Percentiles rank a stretch among this genome's conserved stretches.
These are phyloP conservation scores for Diplodus sargus DNA, from an alignment of 2,797 vertebrate species.

Conservation along the genomic window DNA sequence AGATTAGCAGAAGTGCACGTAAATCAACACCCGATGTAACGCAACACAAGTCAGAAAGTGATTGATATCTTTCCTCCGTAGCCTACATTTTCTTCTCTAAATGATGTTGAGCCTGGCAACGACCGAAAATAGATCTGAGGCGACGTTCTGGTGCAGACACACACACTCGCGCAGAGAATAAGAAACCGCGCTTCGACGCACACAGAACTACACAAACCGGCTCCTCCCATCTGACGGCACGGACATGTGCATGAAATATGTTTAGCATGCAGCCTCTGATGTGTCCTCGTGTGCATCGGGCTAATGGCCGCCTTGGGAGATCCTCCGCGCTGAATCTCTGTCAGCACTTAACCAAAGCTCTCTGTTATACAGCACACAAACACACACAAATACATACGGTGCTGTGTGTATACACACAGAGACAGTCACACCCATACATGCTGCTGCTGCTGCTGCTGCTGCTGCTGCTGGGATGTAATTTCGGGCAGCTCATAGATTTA, in stretches of 20 bases:
- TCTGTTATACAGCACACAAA: constrained; percentile 14
- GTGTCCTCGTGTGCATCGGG: constrained; percentile 53
- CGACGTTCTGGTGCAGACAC: not conserved
- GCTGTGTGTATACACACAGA: constrained; percentile 9
- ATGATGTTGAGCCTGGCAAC: not conserved
- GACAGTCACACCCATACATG: constrained; percentile 9
- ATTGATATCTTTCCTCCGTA: not conserved
- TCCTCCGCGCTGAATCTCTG: constrained; percentile 34
- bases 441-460: not conserved
- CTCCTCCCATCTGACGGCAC: constrained; percentile 22
- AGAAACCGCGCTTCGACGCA: constrained; percentile 2
- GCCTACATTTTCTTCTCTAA: not conserved
- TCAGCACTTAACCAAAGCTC: constrained; percentile 28
- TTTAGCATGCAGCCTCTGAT: constrained; percentile 48
- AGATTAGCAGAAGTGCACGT: not conserved
- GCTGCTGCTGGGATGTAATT: constrained; percentile 20
- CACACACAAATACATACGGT: constrained; percentile 11
- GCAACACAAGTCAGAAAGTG: not conserved
- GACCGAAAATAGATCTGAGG: constrained; percentile 37
- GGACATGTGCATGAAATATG: constrained; percentile 40
- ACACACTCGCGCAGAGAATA: not conserved
- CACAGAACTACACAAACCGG: constrained; percentile 16
- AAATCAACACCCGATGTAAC: not conserved
- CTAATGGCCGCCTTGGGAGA: constrained; percentile 59
- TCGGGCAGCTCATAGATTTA: constrained; percentile 26